A percentile compares a stretch with the other conserved stretches of the same genome.
Conservation (phyloP, 2,113 vertebrate genomes). For the Montifringilla adamsi region DNA sequence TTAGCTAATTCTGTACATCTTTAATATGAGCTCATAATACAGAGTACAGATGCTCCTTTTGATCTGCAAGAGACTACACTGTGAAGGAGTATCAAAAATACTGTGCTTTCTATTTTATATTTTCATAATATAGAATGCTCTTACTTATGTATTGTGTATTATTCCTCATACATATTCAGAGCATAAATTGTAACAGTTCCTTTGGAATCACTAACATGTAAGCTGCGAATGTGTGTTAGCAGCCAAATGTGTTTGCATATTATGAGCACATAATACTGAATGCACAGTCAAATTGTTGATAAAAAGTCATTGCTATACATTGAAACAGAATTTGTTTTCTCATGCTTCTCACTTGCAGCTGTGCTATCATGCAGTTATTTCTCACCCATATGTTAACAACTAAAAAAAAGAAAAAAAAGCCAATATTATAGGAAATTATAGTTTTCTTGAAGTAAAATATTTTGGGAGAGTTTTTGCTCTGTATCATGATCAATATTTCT, state of each 20-base stretch:
- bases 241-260: slow-evolving; percentile 64
- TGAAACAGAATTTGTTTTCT: slow-evolving; percentile 45
- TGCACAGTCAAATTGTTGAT: slow-evolving; percentile 39
- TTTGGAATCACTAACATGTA: slow-evolving; percentile 60
- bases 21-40: slow-evolving; percentile 3
- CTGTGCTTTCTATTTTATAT: slow-evolving; percentile 9
- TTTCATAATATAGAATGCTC: slow-evolving; percentile 7
- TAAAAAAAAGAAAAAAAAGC: background rate
- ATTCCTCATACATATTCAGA: slow-evolving; percentile 63
- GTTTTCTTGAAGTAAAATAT: background rate
- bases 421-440: background rate
- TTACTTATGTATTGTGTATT: slow-evolving; percentile 33
- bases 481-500: background rate
- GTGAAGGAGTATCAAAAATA: slow-evolving; percentile 17
- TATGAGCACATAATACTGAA: slow-evolving; percentile 48
- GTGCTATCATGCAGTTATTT: background rate
- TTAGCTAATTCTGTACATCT: slow-evolving; percentile 10
- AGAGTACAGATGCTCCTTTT: background rate
- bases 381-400: background rate
- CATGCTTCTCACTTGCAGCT: slow-evolving; percentile 8
- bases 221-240: slow-evolving; percentile 61
- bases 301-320: slow-evolving; percentile 16
- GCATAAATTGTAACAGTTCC: slow-evolving; percentile 51
- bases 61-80: background rate
- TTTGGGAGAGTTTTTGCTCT: background rate